Evolutionary conservation across 2,888 invertebrate species (phyloP), one percentile per base, ranked within the genome.

Genomic region (Tortricodes alternella): DNA sequence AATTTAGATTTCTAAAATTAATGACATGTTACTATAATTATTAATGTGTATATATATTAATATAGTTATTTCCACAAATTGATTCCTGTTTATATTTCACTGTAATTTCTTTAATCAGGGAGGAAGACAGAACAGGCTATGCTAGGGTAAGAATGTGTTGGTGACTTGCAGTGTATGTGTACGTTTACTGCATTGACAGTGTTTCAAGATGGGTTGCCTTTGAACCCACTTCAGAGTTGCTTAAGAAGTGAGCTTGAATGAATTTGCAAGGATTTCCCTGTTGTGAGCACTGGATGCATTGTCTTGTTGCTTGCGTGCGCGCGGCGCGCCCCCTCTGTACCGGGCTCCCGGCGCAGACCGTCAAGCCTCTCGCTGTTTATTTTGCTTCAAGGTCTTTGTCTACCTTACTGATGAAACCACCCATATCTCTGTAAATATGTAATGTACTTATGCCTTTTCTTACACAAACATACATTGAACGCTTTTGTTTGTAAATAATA

Each of bases 111-210:
- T 89, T 91, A 85, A 90, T 89, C 89, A 91, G 91, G 91, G 91
- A 91, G 89, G 91, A 89, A 84, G 91, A 91, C 86, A 88, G 85
- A 83, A 83, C 84, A 83, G 91, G 90, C 87, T 91, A 84, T 91
- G 88, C 77, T 87, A 89, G 91, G 91, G 91, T 91, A 91, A 91
- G 91, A 80, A 66, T 74, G 83, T 85, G 85, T 88, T 87, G 76
- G 72, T 85, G 86, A 80, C 74, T 80, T 84, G 83, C 78, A 76
- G 79, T 86, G 85, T 83, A 76, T 81, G 79, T 79, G 76, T 71
- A 61, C 62, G 63, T 74, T 75, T 74, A 74, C 77, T 79, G 83
- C 84, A 79, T 80, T 74, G 72, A 71, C 64, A 65, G 65, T 66
- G 63, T 68, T 62, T 61, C 59, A 52, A 66, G 61, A 63, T 53